Evolutionary conservation across 2,888 invertebrate species (phyloP).

Genomic region (Drosophila falleni): DNA sequence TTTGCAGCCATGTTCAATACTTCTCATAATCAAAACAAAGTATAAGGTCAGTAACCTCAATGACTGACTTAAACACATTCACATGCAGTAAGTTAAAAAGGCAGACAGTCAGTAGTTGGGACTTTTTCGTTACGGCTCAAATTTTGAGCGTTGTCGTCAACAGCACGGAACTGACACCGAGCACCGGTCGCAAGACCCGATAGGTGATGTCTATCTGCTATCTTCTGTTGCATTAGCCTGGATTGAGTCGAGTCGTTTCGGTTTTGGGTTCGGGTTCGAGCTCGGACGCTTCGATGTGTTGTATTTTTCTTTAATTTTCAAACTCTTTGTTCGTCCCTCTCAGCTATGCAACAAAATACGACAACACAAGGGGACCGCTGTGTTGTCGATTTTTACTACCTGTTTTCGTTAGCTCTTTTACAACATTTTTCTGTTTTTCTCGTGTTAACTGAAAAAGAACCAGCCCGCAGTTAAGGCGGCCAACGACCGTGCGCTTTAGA

Average conservation of each 20-base stretch:
- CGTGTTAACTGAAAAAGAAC: conserved; percentile 56
- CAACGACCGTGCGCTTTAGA: conserved; percentile 57
- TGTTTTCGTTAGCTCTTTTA: conserved; percentile 72
- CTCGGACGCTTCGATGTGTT: conserved; percentile 26
- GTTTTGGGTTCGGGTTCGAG: conserved; percentile 10
- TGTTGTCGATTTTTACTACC: conserved; percentile 72
- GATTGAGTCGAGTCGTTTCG: conserved; percentile 36
- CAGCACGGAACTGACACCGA: conserved; percentile 23
- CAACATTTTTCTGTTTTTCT: conserved; percentile 61
- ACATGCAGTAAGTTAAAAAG: conserved; percentile 5
- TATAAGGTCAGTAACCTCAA: conserved; percentile 72
- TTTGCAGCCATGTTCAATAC: conserved; percentile 42
- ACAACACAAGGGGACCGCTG: conserved; percentile 31
- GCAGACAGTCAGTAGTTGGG: conserved; percentile 24
- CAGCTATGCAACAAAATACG: conserved; percentile 37
- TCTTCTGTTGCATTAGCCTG: conserved; percentile 33
- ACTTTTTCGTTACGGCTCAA: conserved; percentile 48
- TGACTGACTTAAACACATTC: conserved; percentile 35
- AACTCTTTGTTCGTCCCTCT: conserved; percentile 49
- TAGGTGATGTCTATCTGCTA: conserved; percentile 11
- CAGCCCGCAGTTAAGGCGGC: conserved; percentile 34
- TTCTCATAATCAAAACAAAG: conserved; percentile 61
- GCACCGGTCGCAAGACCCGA: conserved; percentile 25
- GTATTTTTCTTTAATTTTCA: conserved; percentile 63
- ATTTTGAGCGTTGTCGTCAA: conserved; percentile 58